These are phyloP conservation scores for Trachythela sp. DNA, from an alignment of 64 coral and sea anemone genomes.

Conservation along the genomic window DNA sequence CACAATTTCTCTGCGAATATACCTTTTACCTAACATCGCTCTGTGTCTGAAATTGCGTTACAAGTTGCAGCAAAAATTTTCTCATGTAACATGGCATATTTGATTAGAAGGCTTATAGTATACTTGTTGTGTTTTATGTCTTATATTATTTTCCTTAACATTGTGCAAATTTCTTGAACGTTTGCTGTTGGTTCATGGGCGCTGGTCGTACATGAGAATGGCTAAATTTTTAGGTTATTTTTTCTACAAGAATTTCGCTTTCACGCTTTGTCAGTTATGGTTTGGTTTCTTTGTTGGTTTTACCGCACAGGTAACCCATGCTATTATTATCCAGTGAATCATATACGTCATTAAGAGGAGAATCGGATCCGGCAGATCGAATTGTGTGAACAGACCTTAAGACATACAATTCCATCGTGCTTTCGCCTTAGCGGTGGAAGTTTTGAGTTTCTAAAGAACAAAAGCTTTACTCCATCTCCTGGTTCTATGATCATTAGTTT, in stretches of 20 bases:
- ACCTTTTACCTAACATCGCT: no score
- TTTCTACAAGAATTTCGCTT: slow-evolving; percentile 99
- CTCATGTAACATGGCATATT: no score
- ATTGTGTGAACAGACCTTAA: no score
- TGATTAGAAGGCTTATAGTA: background rate
- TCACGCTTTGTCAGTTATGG: slow-evolving; percentile 90
- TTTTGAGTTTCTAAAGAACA: no score
- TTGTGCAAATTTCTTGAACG: slow-evolving; percentile 82
- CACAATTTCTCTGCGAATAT: no score
- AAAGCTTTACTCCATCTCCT: no score
- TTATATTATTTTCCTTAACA: slow-evolving; percentile 75
- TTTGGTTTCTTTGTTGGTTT: slow-evolving; percentile 88
- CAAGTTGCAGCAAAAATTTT: no score
- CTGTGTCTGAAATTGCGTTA: no score
- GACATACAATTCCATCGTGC: no score
- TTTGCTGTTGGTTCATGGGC: slow-evolving; percentile 85
- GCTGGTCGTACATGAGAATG: slow-evolving; percentile 99
- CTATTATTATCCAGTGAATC: background rate
- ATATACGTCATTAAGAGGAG: background rate
- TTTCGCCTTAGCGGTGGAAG: no score
- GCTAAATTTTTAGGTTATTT: slow-evolving; percentile 99
- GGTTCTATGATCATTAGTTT: background rate
- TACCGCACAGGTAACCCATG: slow-evolving; percentile 76
- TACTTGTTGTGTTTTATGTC: slow-evolving; percentile 63
- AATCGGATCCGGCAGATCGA: no score